Percentiles rank a stretch among this genome's conserved stretches.
Evolutionary conservation across 2,113 vertebrate genomes (phyloP).

Genomic region (Aptenodytes forsteri): DNA sequence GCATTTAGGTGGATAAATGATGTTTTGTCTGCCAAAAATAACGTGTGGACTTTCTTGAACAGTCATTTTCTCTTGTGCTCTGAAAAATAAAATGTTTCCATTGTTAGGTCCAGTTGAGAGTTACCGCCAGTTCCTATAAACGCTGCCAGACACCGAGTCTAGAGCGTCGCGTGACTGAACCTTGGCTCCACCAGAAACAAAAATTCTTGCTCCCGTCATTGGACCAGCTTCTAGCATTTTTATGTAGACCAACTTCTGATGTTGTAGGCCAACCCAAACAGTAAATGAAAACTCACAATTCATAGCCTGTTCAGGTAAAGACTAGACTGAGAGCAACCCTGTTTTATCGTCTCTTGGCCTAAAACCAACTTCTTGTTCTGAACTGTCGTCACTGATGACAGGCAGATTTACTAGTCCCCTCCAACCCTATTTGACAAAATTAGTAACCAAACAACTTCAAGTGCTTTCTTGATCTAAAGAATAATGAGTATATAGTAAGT

Average conservation of each 20-base stretch:
- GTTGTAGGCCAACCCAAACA: neutral
- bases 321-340: neutral
- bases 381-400: neutral
- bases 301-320: neutral
- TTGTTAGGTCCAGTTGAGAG: neutral
- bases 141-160: neutral
- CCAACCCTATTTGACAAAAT: neutral
- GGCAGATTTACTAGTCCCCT: neutral
- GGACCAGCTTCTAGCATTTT: neutral
- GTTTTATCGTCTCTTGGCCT: neutral
- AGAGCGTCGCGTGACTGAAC: neutral
- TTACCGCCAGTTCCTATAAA: neutral
- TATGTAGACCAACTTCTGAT: neutral
- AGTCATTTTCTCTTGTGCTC: neutral
- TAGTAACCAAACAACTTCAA: neutral
- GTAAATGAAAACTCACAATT: neutral
- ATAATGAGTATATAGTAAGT: neutral
- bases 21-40: neutral
- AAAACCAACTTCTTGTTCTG: neutral
- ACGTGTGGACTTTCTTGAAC: neutral
- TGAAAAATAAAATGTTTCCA: neutral
- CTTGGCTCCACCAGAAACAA: neutral
- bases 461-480: neutral
- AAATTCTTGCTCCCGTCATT: neutral
- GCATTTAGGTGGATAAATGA: neutral